Conservation (phyloP, 2,888 invertebrate species). For the Argyresthia albistria region DNA sequence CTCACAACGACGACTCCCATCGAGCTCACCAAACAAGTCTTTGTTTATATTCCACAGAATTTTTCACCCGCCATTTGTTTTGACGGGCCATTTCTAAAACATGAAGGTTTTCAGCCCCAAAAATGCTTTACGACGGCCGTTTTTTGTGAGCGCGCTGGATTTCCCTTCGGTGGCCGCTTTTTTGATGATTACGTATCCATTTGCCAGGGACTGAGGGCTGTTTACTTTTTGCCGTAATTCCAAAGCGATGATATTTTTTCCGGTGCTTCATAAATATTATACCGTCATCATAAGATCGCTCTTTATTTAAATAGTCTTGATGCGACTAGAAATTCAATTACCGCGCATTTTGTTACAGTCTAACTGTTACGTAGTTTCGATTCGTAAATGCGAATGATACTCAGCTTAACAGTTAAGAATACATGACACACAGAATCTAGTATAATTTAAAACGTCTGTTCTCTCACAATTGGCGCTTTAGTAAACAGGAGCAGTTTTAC, state of each 20-base stretch:
- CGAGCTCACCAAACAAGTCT: conserved; percentile 54
- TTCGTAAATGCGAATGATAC: too few relatives aligned
- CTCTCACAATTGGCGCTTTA: too few relatives aligned
- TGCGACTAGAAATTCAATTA: too few relatives aligned
- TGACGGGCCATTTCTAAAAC: conserved; percentile 51
- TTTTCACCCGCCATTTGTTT: conserved; percentile 63
- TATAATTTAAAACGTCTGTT: background rate
- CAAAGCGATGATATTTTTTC: background rate
- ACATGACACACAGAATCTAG: too few relatives aligned
- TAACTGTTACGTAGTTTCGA: too few relatives aligned
- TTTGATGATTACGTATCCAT: conserved; percentile 25
- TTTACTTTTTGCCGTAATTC: background rate
- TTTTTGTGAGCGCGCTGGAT: conserved; percentile 26
- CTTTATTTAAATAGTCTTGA: too few relatives aligned
- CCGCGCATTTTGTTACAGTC: too few relatives aligned
- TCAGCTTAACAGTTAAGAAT: too few relatives aligned
- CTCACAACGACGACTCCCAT: conserved; percentile 25
- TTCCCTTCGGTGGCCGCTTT: conserved; percentile 27
- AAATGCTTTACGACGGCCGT: conserved; percentile 38
- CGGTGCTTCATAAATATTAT: background rate
- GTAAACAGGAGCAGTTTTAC: too few relatives aligned
- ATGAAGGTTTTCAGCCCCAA: conserved; percentile 35
- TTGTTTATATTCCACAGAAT: conserved; percentile 62
- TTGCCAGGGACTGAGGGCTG: background rate
- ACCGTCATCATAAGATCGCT: too few relatives aligned